Conservation (phyloP, 2,113 vertebrate genomes). For the Dryoscopus gambensis region DNA sequence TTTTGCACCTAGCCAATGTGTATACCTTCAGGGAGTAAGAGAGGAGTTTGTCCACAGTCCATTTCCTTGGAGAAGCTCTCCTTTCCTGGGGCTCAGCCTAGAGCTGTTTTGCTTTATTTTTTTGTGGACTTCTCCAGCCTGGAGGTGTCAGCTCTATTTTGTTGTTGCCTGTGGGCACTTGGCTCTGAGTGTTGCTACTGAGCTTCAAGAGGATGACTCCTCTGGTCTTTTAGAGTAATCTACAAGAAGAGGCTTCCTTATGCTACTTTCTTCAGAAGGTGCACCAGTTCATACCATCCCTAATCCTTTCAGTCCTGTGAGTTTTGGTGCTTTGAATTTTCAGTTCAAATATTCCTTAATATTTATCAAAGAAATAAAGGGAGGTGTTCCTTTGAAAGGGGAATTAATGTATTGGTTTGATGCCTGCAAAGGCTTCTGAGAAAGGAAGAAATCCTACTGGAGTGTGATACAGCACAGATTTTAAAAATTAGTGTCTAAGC, state of each 20-base stretch:
- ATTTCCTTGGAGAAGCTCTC: background rate
- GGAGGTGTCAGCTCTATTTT: background rate
- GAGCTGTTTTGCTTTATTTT: background rate
- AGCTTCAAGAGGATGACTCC: background rate
- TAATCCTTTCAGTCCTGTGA: background rate
- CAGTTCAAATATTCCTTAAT: background rate
- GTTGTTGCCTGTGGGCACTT: background rate
- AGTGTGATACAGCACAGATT: background rate
- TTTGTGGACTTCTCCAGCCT: background rate
- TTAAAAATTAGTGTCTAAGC: background rate
- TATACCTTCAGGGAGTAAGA: background rate
- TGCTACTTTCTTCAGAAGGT: background rate
- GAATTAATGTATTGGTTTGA: background rate
- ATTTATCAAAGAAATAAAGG: background rate
- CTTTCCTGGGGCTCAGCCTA: background rate
- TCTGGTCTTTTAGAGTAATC: background rate
- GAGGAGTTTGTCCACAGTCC: background rate
- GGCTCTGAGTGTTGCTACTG: background rate
- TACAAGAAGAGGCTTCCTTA: background rate
- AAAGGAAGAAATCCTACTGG: background rate
- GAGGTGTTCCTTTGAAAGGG: background rate
- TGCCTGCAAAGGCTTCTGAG: background rate
- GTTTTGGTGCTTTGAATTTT: background rate
- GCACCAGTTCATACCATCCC: background rate
- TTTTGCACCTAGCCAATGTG: background rate